Evolutionary conservation across 2,888 invertebrate genomes (phyloP).

Genomic region (Pammene aurita): DNA sequence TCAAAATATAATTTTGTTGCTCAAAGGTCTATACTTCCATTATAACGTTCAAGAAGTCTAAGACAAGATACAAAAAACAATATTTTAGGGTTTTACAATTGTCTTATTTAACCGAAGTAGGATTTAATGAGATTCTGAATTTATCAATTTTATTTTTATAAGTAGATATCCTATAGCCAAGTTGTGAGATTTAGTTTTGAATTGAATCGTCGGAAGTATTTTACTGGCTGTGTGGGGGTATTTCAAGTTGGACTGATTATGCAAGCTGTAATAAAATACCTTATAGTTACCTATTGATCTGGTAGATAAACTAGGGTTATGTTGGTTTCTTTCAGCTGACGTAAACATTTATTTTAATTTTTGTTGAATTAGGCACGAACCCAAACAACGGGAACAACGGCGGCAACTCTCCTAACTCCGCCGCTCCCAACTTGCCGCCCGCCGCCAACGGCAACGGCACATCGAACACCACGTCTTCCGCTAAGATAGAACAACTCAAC

Average conservation of each 20-base stretch:
- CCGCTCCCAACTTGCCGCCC: conserved; percentile 67
- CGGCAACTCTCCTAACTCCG: conserved; percentile 71
- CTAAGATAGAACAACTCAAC: conserved; percentile 94
- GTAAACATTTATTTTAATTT: conserved; percentile 30
- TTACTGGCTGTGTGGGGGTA: neutral
- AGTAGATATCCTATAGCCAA: too few species aligned
- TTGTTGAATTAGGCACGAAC: conserved; percentile 63
- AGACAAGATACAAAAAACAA: too few species aligned
- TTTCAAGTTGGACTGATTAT: neutral
- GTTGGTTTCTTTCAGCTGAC: conserved; percentile 7
- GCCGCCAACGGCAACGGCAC: conserved; percentile 71
- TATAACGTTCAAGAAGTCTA: too few species aligned
- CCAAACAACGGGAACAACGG: conserved; percentile 70
- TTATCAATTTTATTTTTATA: too few species aligned
- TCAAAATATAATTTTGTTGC: too few species aligned
- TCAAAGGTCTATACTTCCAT: too few species aligned
- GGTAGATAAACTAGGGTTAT: neutral
- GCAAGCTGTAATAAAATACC: neutral
- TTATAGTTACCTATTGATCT: neutral
- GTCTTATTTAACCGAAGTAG: too few species aligned
- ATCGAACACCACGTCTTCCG: conserved; percentile 85
- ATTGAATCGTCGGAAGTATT: neutral
- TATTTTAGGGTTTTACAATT: too few species aligned
- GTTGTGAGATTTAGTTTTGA: neutral
- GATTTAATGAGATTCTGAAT: too few species aligned